Conservation (phyloP, 2,888 invertebrate genomes). For the Euplexia lucipara region DNA sequence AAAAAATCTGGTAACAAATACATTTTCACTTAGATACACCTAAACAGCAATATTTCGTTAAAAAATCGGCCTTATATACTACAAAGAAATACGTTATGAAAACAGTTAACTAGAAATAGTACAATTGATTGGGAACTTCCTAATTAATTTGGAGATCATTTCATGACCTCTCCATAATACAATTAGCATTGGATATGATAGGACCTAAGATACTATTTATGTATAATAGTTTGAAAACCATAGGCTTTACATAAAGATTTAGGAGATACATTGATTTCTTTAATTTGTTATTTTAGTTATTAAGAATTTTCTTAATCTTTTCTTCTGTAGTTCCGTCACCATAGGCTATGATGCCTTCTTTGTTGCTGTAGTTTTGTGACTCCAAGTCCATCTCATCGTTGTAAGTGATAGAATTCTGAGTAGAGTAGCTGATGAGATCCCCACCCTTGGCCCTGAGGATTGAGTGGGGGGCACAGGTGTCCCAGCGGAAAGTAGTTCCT, state of each 20-base stretch:
- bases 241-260: constrained; percentile 34
- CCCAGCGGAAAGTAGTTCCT: constrained; percentile 97
- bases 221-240: constrained; percentile 19
- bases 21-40: constrained; percentile 30
- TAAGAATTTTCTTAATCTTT: constrained; percentile 70
- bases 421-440: constrained; percentile 86
- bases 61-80: constrained; percentile 27
- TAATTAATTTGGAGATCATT: constrained; percentile 25
- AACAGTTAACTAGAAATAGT: constrained; percentile 16
- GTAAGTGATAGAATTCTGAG: constrained; percentile 77
- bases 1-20: constrained; percentile 20
- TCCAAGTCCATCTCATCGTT: constrained; percentile 75
- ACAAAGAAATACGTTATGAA: constrained; percentile 23
- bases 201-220: constrained; percentile 20
- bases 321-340: constrained; percentile 68
- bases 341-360: constrained; percentile 83
- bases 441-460: constrained; percentile 96
- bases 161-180: constrained; percentile 19
- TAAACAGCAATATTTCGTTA: constrained; percentile 43
- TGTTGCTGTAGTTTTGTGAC: constrained; percentile 81
- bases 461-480: constrained; percentile 97
- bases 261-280: not conserved
- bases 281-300: constrained; percentile 23
- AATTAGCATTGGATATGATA: constrained; percentile 2
- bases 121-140: constrained; percentile 22